These are phyloP conservation scores for Platycercus adscitus DNA, from an alignment of 2,113 vertebrate genomes.

Conservation along the genomic window DNA sequence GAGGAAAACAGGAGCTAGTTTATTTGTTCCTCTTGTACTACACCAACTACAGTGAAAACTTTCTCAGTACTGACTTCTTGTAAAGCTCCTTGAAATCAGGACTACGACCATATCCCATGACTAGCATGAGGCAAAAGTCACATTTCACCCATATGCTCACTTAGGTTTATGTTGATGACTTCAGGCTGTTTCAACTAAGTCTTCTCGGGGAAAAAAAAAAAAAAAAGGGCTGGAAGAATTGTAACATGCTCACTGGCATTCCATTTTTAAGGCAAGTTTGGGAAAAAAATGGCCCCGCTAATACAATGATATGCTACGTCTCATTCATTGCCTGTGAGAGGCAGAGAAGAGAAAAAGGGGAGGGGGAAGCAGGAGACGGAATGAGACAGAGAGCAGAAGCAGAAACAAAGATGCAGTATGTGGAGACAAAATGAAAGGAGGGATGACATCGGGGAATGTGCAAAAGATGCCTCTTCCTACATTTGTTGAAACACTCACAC, in stretches of 20 bases:
- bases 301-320: not conserved
- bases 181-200: not conserved
- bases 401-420: conserved; percentile 52
- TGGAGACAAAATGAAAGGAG: conserved; percentile 33
- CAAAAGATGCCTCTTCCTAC: conserved; percentile 1
- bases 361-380: not conserved
- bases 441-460: not conserved
- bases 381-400: conserved; percentile 16
- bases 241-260: not conserved
- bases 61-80: not conserved
- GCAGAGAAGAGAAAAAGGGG: conserved; percentile 23
- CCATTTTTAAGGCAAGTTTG: conserved; percentile 10
- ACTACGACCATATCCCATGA: not conserved
- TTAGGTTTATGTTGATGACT: conserved; percentile 6
- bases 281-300: not conserved
- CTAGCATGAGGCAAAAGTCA: not conserved
- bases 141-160: not conserved
- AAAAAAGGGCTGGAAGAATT: not conserved
- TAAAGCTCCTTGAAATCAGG: conserved; percentile 40
- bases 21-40: not conserved
- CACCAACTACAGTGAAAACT: not conserved
- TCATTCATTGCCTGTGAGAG: conserved; percentile 33
- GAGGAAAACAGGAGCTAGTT: not conserved
- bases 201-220: rapidly evolving
- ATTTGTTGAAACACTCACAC: not conserved